Evolutionary conservation across 1,140 invertebrate species (phyloP), one percentile per base, ranked within the genome.

Genomic region (Aporrectodea caliginosa): DNA sequence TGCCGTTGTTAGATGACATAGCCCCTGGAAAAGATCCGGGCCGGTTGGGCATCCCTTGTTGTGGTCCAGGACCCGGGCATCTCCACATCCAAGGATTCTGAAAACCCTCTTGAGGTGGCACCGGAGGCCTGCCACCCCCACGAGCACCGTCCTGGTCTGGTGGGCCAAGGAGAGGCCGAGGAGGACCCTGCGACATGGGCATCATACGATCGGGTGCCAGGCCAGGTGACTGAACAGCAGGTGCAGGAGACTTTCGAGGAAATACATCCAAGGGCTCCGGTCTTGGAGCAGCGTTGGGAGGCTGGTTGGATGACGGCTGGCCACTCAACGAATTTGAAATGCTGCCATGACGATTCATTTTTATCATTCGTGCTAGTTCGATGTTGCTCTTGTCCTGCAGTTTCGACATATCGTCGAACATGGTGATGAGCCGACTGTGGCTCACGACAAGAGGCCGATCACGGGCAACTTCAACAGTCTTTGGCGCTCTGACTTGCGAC

Each of bases 311-410:
- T 12, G 43, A 58, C 43, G 43, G 43, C 6, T 58, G 43, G 43
- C 43, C 22, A 58, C 22, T 58, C 43, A 22, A 58, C 43, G 43
- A 6, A 22, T 22, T 22, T 58, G n/a, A n/a, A n/a, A n/a, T n/a
- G n/a, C 43, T 22, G 6, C 43, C 43, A 22, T 58, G 43, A 6
- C 43, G 43, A 72, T 72, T 72, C 31, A 72, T 27, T 29, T 6
- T 72, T 14, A 27, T 35, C 43, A 14, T 76, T 16, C 75, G 75
- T 16, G 43, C 34, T 27, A 58, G 2, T 76, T 76, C 75, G n/a
- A 58, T 30, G 43, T 76, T 76, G 22, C 29, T 76, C 43, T 76
- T 76, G 43, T 76, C 75, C 43, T 76, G 75, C 6, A 76, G 33
- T 29, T 76, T 35, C 1, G 75, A 35, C 75, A 76, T 76, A 27